A percentile compares a stretch with the other conserved stretches of the same genome.
Conservation (phyloP, 2,888 invertebrate species). For the Drosophila pseudotalamancana region DNA sequence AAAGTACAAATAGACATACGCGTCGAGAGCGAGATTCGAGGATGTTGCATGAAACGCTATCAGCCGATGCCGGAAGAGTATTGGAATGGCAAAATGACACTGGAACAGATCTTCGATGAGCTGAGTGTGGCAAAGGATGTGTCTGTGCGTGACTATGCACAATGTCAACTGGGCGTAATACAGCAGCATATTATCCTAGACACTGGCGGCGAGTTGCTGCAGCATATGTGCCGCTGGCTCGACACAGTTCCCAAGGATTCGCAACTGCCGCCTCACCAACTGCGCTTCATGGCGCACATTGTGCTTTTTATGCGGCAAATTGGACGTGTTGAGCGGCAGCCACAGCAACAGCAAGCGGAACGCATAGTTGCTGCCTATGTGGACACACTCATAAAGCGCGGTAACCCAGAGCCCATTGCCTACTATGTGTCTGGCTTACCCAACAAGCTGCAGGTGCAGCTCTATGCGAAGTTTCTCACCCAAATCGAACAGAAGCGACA, state of each 20-base stretch:
- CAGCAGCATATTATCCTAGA: slow-evolving; percentile 94
- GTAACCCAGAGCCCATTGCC: slow-evolving; percentile 92
- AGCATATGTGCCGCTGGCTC: slow-evolving; percentile 89
- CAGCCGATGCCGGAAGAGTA: slow-evolving; percentile 87
- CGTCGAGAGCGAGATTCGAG: slow-evolving; percentile 91
- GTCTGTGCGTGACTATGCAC: slow-evolving; percentile 85
- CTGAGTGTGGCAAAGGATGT: slow-evolving; percentile 87
- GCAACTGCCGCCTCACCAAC: slow-evolving; percentile 84
- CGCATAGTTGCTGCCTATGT: slow-evolving; percentile 91
- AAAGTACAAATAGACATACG: slow-evolving; percentile 92
- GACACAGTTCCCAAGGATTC: slow-evolving; percentile 63
- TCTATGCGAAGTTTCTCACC: slow-evolving; percentile 90
- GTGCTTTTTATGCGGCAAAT: slow-evolving; percentile 92
- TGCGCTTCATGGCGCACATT: slow-evolving; percentile 93
- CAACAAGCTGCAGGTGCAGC: slow-evolving; percentile 86
- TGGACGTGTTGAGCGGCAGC: slow-evolving; percentile 89
- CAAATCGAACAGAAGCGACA: slow-evolving; percentile 86
- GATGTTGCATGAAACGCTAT: slow-evolving; percentile 86
- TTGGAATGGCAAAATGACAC: slow-evolving; percentile 88
- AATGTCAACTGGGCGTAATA: slow-evolving; percentile 89
- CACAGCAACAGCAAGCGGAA: slow-evolving; percentile 89
- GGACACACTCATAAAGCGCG: slow-evolving; percentile 88
- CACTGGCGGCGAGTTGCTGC: slow-evolving; percentile 90
- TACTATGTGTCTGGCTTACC: slow-evolving; percentile 93
- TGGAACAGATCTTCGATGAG: slow-evolving; percentile 89